phyloP scores from a whole-genome alignment of 2,888 invertebrate species.

The Cheilosia vernalis region DNA sequence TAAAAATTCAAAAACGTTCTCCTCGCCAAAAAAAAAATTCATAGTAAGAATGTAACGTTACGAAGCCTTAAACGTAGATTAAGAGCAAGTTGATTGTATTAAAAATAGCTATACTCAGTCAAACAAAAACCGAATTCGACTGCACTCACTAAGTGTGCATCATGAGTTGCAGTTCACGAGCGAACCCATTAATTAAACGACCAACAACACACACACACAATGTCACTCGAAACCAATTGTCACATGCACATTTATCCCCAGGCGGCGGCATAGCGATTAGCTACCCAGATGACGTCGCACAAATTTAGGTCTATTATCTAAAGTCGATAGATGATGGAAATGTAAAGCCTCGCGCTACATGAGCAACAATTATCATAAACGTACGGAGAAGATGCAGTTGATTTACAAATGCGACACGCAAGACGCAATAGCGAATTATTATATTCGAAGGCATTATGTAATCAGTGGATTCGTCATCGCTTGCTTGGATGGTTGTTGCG shows the following conservation, averaged over 20 bases:
- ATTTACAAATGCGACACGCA: constrained; percentile 48
- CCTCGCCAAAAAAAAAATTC: background rate
- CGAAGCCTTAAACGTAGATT: constrained; percentile 11
- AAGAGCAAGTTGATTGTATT: constrained; percentile 5
- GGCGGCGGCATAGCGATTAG: background rate
- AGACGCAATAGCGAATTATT: constrained; percentile 48
- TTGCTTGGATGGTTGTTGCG: constrained; percentile 16
- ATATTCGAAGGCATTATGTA: constrained; percentile 49
- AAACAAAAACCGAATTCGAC: constrained; percentile 12
- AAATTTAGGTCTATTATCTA: constrained; percentile 58
- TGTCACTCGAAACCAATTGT: background rate
- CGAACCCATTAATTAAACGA: constrained; percentile 26
- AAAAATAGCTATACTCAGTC: constrained; percentile 6
- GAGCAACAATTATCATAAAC: constrained; percentile 56
- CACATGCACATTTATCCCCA: background rate
- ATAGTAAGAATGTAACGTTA: no score
- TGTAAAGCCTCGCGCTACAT: constrained; percentile 17
- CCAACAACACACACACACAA: constrained; percentile 7
- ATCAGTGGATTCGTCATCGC: constrained; percentile 59
- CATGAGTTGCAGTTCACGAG: background rate
- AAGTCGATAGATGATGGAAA: constrained; percentile 33
- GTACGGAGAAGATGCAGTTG: constrained; percentile 51
- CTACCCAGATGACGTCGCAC: constrained; percentile 39
- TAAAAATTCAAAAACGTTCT: background rate
- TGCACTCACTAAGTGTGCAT: constrained; percentile 2